These are phyloP conservation scores for Embiotoca jacksoni DNA, from an alignment of 2,113 vertebrate species.

Conservation along the genomic window DNA sequence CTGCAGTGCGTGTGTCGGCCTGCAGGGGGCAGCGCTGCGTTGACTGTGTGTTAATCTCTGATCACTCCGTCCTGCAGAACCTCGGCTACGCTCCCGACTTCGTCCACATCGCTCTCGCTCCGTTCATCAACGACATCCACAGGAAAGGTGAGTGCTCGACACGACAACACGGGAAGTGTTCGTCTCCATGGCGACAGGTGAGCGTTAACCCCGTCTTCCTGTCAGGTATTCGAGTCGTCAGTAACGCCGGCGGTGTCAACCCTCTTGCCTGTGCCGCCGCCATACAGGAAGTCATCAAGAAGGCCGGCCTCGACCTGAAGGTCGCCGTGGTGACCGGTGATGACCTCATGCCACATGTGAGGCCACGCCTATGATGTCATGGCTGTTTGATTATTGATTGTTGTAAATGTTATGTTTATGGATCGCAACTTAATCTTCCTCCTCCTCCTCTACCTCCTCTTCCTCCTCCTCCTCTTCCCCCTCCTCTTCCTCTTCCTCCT, in stretches of 20 bases:
- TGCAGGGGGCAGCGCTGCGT: not conserved
- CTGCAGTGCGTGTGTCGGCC: not conserved
- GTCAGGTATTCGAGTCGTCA: constrained; percentile 89
- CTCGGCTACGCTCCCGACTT: constrained; percentile 90
- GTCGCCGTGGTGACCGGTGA: constrained; percentile 91
- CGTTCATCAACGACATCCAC: constrained; percentile 89
- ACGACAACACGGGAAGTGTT: too few species aligned
- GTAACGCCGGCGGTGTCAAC: constrained; percentile 90
- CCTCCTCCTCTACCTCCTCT: too few species aligned
- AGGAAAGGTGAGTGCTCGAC: constrained; percentile 83
- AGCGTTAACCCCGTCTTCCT: not conserved
- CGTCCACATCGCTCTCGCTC: constrained; percentile 85
- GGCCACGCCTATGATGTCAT: not conserved
- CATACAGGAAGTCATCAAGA: constrained; percentile 85
- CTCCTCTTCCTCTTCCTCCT: too few species aligned
- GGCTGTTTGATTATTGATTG: not conserved
- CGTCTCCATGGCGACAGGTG: too few species aligned
- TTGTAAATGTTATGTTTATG: not conserved
- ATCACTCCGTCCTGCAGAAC: constrained; percentile 71
- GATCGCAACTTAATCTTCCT: too few species aligned
- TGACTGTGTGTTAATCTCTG: not conserved
- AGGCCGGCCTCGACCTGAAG: constrained; percentile 87
- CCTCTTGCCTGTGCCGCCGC: constrained; percentile 87
- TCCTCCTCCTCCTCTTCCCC: too few species aligned
- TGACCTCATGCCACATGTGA: constrained; percentile 89